Evolutionary conservation across 1,140 invertebrate genomes (phyloP).

Genomic region (Aphidius gifuensis): DNA sequence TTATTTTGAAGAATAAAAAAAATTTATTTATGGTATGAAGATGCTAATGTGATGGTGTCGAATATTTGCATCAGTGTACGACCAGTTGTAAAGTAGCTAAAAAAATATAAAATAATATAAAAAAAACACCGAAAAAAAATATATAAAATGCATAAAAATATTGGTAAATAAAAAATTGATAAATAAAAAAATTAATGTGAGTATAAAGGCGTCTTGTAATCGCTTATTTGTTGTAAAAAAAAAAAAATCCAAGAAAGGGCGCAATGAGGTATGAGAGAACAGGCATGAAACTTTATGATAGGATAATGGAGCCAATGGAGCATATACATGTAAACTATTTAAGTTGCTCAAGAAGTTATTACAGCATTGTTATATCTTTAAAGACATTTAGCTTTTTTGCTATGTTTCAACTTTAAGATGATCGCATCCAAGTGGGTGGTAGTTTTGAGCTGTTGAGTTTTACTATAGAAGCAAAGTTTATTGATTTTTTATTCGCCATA

Average conservation of each 20-base stretch:
- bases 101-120: no score
- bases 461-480: no score
- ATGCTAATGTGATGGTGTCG: no score
- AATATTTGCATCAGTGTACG: no score
- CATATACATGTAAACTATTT: slow-evolving; percentile 28
- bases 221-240: slow-evolving; percentile 40
- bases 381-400: slow-evolving; percentile 4
- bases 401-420: neutral
- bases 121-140: no score
- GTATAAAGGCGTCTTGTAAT: slow-evolving; percentile 29
- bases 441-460: no score
- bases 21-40: no score
- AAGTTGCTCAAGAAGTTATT: slow-evolving; percentile 41
- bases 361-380: slow-evolving; percentile 39
- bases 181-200: neutral
- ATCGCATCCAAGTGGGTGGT: no score
- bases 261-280: slow-evolving; percentile 26
- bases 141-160: no score
- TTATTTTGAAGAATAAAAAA: no score
- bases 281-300: slow-evolving; percentile 37
- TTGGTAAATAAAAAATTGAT: neutral
- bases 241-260: slow-evolving; percentile 33
- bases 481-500: no score
- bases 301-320: slow-evolving; percentile 35
- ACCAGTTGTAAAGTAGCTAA: no score